These are phyloP conservation scores for Bicyclus anynana DNA, from an alignment of 1,140 invertebrate genomes.

Conservation along the genomic window DNA sequence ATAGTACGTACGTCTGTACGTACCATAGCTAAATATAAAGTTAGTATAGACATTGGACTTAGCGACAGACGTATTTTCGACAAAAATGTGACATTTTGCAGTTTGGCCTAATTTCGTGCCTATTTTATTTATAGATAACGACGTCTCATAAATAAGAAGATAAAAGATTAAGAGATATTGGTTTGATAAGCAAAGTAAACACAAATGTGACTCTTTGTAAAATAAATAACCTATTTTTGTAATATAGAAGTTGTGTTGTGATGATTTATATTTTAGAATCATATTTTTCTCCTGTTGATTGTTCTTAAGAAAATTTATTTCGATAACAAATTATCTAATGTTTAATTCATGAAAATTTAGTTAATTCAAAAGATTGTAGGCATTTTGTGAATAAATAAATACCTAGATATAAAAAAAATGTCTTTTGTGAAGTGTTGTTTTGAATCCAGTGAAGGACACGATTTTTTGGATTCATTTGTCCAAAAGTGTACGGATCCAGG, in stretches of 20 bases:
- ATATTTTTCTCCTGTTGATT: not conserved
- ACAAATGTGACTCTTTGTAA: not conserved
- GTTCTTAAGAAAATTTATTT: not conserved
- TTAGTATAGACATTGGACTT: too few species aligned
- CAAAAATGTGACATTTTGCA: too few species aligned
- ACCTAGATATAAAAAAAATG: conserved; percentile 71
- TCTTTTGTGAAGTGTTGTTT: conserved; percentile 88
- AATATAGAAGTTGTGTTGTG: not conserved
- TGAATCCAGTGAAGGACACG: conserved; percentile 82
- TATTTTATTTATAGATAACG: too few species aligned
- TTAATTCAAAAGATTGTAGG: too few species aligned
- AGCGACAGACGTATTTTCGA: too few species aligned
- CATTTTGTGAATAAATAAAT: too few species aligned
- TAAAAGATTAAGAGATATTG: conserved; percentile 7
- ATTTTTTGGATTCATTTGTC: conserved; percentile 84
- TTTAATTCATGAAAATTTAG: too few species aligned
- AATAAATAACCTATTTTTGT: not conserved
- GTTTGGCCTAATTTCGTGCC: too few species aligned
- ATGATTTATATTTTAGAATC: not conserved
- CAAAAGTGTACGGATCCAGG: conserved; percentile 89
- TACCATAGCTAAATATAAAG: too few species aligned
- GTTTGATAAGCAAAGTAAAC: conserved; percentile 1
- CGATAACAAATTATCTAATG: conserved; percentile 4
- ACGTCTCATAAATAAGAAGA: not conserved
- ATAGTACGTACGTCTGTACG: too few species aligned